Base-by-base conservation (phyloP, 2,113 vertebrate species). In the Paramormyrops kingsleyae region DNA sequence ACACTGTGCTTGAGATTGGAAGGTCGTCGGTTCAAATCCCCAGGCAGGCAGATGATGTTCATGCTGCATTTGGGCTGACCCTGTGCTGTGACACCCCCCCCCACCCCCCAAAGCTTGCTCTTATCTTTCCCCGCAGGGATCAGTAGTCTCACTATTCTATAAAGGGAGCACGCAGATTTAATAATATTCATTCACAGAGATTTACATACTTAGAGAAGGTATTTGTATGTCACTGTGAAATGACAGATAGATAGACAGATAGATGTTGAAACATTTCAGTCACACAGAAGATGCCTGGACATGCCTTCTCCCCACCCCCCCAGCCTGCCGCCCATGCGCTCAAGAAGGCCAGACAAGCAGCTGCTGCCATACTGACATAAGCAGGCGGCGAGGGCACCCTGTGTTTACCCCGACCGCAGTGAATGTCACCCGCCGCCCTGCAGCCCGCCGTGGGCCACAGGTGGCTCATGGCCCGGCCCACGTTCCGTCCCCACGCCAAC, bases 301-400 rank as follows among this genome's bases (percentile, higher is more conserved):
- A 66, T 27, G n/a, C 62, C 62, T 24, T 3, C n/a, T 4, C 8
- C 3, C 49, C 49, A 1, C 12, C 31, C 35, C 74, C 52, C 31
- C 39, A 49, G 24, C 7, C 83, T 85, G 83, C 6, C 21, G 5
- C 42, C 91, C 90, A 66, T 39, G 83, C 83, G 53, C 80, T 91
- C 88, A 88, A 91, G 92, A 93, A 85, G 92, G 92, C 90, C 88
- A 80, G 89, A 88, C 90, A 90, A 92, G 92, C 94, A 94, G 93
- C 95, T 94, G 95, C 93, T 91, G 90, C 89, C 91, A 35, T 90
- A 92, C 88, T 0, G 92, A 94, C 94, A 94, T 94, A 94, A 91
- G 89, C 88, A 2, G 88, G 93, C 90, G 53, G 39, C 42, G 49
- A 77, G 89, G 90, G 90, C 62, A 83, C 49, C 53, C 62, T 5